Evolutionary conservation across 2,797 vertebrate species (phyloP).

Genomic region (Pogonophryne albipinna): DNA sequence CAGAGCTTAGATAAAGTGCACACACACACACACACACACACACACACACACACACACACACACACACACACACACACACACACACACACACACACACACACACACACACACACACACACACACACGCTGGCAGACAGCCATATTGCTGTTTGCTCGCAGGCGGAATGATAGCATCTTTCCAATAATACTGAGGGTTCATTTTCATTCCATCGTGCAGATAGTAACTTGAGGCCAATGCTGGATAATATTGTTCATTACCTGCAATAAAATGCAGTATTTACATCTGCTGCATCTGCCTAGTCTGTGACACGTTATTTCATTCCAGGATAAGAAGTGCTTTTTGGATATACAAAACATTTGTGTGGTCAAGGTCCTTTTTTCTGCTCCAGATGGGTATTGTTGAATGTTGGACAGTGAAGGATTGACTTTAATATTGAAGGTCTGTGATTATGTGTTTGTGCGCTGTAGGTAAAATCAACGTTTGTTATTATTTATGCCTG

Average conservation of each 20-base stretch:
- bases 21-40: no score
- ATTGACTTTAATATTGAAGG: neutral
- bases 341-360: conserved; percentile 21
- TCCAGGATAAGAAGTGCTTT: conserved; percentile 27
- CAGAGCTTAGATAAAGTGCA: conserved; percentile 33
- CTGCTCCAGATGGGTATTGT: neutral
- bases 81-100: conserved; percentile 11
- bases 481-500: neutral
- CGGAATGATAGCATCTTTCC: conserved; percentile 55
- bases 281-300: conserved; percentile 30
- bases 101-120: conserved; percentile 2
- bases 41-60: no score
- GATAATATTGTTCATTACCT: conserved; percentile 51
- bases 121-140: conserved; percentile 41
- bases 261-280: conserved; percentile 41
- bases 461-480: neutral
- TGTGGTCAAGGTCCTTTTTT: no score
- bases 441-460: neutral
- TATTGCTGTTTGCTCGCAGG: conserved; percentile 46
- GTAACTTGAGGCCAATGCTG: conserved; percentile 36
- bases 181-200: conserved; percentile 60
- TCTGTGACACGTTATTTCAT: conserved; percentile 38
- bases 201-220: conserved; percentile 59
- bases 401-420: no score
- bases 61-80: no score